Evolutionary conservation across 2,113 vertebrate genomes (phyloP), one percentile per base, ranked within the genome.

Genomic region (Larimichthys polyactis): DNA sequence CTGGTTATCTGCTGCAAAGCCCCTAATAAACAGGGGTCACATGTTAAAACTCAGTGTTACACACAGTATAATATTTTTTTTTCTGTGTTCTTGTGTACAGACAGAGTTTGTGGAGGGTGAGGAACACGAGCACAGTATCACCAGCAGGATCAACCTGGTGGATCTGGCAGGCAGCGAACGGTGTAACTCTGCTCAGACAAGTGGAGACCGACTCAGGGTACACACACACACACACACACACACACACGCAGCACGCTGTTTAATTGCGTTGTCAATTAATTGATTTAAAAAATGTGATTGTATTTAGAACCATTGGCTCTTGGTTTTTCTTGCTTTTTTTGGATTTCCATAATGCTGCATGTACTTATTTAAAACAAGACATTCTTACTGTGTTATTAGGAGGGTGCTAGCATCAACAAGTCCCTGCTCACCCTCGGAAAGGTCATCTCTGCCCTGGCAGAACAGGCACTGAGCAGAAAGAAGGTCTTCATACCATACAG

Each of bases 361-460:
- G 48, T 10, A 5, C 24, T 11, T 46, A 46, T 71, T 19, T 16
- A 60, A 79, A 48, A 55, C 0, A 59, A 32, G 2, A 1, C 9
- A 1, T 1, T 73, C 51, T 52, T 27, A 16, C 12, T 67, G 5
- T 79, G 19, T 88, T 49, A 80, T 79, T 74, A 99, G 98, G 98
- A 99, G 87, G 98, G 98, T 11, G 96, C 93, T 16, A 99, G 97
- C 90, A 99, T 99, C 90, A 99, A 99, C 91, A 99, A 97, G 90
- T 99, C 98, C 24, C 91, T 99, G 86, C 90, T 99, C 12, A 99
- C 98, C 1, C 92, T 99, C 75, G 98, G 98, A 76, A 99, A 97
- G 75, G 98, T 99, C 85, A 97, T 99, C 90, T 99, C 96, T 73
- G 96, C 98, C 0, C 95, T 99, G n/a, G 97, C 98, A 4, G 97